These are phyloP conservation scores for Saguinus imperator DNA, from an alignment of 2,113 vertebrate species.

Conservation along the genomic window DNA sequence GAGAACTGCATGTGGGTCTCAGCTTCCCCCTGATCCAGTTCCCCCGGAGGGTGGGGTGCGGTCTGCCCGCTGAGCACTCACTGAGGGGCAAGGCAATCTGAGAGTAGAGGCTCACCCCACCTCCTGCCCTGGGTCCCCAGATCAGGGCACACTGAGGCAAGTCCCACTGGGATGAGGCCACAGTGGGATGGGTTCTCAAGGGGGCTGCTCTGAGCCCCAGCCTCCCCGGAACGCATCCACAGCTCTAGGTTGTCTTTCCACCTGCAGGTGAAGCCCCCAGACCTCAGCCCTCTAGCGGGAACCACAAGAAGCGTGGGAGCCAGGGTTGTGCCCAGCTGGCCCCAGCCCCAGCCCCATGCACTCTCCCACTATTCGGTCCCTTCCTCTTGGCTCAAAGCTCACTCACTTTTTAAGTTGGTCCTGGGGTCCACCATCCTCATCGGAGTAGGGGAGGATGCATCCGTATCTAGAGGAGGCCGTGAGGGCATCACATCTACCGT, in stretches of 20 bases:
- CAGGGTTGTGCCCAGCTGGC: too few species aligned
- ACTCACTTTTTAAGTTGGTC: conserved; percentile 96
- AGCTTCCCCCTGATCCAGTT: neutral
- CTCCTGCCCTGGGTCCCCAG: neutral
- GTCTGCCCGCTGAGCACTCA: neutral
- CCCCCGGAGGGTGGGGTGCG: fast-evolving
- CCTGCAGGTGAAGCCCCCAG: neutral
- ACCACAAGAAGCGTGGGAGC: neutral
- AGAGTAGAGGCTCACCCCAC: neutral
- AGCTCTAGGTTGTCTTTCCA: neutral
- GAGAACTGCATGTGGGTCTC: neutral
- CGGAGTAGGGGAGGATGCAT: conserved; percentile 88
- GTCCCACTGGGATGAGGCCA: neutral
- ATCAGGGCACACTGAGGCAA: neutral
- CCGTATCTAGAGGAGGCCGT: conserved; percentile 89
- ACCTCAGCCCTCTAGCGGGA: neutral
- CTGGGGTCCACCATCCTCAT: conserved; percentile 88
- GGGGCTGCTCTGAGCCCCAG: neutral
- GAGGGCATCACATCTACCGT: conserved; percentile 72
- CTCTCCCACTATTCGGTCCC: neutral
- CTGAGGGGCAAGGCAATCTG: fast-evolving
- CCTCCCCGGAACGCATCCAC: neutral
- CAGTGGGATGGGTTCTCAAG: neutral
- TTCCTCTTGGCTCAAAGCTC: too few species aligned
- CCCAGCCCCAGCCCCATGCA: neutral